phyloP scores from a whole-genome alignment of 2,888 invertebrate genomes.

The Fissipunctia ypsillon region DNA sequence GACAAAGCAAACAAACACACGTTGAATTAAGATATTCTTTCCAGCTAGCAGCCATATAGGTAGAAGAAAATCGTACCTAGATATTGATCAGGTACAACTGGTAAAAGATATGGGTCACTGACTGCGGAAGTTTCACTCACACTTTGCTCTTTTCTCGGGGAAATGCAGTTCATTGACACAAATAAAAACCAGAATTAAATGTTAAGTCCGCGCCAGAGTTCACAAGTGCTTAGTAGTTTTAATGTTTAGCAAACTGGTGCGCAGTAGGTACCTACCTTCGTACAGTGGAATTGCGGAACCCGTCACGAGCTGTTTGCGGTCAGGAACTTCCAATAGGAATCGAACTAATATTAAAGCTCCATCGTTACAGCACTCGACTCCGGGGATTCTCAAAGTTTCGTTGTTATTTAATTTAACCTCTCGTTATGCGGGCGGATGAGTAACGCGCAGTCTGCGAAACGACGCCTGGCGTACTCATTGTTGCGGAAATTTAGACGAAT shows the following conservation, averaged over 20 bases:
- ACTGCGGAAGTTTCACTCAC: conserved; percentile 31
- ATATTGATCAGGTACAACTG: conserved; percentile 38
- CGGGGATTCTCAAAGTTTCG: conserved; percentile 80
- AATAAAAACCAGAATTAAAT: conserved; percentile 52
- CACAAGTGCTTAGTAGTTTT: conserved; percentile 42
- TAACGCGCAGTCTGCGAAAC: conserved; percentile 81
- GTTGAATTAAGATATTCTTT: conserved; percentile 9
- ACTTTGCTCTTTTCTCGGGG: conserved; percentile 31
- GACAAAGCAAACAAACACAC: conserved; percentile 20
- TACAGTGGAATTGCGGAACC: conserved; percentile 59
- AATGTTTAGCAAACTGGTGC: conserved; percentile 44
- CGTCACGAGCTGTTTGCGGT: conserved; percentile 81
- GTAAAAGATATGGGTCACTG: conserved; percentile 16
- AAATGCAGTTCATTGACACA: conserved; percentile 54
- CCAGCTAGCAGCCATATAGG: conserved; percentile 9
- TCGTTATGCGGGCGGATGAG: conserved; percentile 84
- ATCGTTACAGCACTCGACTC: conserved; percentile 70
- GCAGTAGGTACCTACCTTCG: conserved; percentile 36
- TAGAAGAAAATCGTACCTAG: conserved; percentile 16
- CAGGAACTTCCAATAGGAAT: conserved; percentile 81
- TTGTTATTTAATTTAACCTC: conserved; percentile 89
- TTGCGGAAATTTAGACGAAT: conserved; percentile 88
- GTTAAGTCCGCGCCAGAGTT: conserved; percentile 36
- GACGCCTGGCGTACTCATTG: conserved; percentile 83
- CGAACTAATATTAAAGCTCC: conserved; percentile 79